Base-by-base conservation (phyloP, 2,113 vertebrate genomes). In the Hemiscyllium ocellatum region DNA sequence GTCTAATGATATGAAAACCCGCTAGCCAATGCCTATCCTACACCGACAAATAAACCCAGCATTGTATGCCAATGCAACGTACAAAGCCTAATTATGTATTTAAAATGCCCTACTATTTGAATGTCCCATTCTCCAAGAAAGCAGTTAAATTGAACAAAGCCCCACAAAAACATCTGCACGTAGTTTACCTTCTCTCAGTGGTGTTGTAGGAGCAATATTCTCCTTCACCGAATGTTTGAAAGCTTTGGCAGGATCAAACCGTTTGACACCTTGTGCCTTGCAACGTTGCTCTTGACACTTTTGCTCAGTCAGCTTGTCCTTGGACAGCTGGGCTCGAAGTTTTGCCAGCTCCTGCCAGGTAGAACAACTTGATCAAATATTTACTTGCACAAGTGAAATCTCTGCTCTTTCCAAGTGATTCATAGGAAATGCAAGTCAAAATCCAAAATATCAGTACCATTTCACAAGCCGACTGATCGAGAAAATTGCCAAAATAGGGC, bases 241-340 rank as follows among this genome's bases (percentile, higher is more conserved):
- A 96, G 98, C 99, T 97, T 99, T 98, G 96, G 98, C 98, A 96
- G 98, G 98, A 97, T 99, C 98, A 96, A 99, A 99, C 95, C 83
- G 97, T 94, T 95, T 97, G 78, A 96, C 83, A 29, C 97, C 97
- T 78, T 96, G 97, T 95, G 96, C 96, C 95, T 97, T 96, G 96
- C 97, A 96, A 19, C 99, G 80, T 86, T 98, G 97, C 37, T 98
- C 98, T 96, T 98, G 96, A 56, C 98, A 97, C 12, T 96, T 98
- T 97, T 33, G 97, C 96, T 72, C 98, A 97, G 19, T 96, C 96
- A 98, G 97, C 95, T 97, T 98, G 78, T 98, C 98, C 96, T 98
- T 98, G 66, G 96, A 96, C 65, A 98, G 96, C 96, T 97, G 97
- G 0, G 97, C 95, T 94, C 97, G 98, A 56, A 99, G 97, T 96